Evolutionary conservation across 2,888 invertebrate species (phyloP).

Genomic region (Acronicta alni): DNA sequence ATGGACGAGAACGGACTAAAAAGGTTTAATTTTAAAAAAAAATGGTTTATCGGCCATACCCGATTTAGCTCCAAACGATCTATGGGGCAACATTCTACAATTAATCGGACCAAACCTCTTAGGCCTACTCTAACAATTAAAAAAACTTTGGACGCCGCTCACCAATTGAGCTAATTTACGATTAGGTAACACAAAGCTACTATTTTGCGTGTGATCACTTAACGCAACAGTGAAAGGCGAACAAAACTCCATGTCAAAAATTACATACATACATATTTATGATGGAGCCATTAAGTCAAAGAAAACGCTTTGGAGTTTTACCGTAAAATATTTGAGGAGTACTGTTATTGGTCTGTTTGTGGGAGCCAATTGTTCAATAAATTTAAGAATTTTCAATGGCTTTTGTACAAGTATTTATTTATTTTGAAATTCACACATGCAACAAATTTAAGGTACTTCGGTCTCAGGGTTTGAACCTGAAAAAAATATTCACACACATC

Average conservation of each 20-base stretch:
- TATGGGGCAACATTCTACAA: no score
- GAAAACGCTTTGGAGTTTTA: slow-evolving; percentile 10
- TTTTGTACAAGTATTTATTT: no score
- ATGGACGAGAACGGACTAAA: no score
- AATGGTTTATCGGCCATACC: no score
- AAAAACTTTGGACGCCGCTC: neutral
- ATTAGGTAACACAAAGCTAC: slow-evolving; percentile 13
- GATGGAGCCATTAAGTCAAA: slow-evolving; percentile 2
- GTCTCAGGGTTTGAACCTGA: no score
- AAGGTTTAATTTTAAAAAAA: no score
- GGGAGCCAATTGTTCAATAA: no score
- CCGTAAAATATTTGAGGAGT: slow-evolving; percentile 3
- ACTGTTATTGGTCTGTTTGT: slow-evolving; percentile 4
- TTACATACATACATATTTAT: slow-evolving; percentile 11
- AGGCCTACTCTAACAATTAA: neutral
- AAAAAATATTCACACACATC: neutral
- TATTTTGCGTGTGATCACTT: slow-evolving; percentile 29
- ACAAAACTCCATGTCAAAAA: slow-evolving; percentile 18
- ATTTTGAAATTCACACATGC: no score
- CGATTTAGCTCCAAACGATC: no score
- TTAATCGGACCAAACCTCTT: neutral
- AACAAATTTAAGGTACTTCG: no score
- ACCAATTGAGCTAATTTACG: neutral
- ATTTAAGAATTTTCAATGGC: no score
- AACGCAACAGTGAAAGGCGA: slow-evolving; percentile 44